These are phyloP conservation scores for Anas flavirostris DNA, from an alignment of 2,797 vertebrate species.

Conservation along the genomic window DNA sequence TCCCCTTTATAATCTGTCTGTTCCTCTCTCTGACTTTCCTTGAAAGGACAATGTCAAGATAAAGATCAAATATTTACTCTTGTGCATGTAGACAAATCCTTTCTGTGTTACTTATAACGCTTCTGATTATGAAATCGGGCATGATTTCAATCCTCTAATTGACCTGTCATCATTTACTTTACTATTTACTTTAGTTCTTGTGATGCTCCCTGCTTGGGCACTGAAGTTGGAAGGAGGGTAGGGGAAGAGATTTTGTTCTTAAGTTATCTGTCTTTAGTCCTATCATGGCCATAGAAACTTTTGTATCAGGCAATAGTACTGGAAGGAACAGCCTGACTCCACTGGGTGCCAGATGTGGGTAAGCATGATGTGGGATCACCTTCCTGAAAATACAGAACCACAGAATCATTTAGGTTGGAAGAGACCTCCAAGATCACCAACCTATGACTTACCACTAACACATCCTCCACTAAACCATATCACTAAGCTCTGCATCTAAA, in stretches of 20 bases:
- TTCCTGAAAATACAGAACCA: background rate
- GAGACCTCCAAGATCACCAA: too few species aligned
- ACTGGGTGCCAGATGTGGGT: background rate
- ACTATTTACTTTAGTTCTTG: constrained; percentile 27
- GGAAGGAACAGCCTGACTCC: background rate
- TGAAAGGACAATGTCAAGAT: constrained; percentile 64
- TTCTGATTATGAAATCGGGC: constrained; percentile 23
- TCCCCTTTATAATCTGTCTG: background rate
- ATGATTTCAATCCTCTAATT: constrained; percentile 48
- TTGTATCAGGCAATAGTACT: background rate
- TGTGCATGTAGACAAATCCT: constrained; percentile 27
- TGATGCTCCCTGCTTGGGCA: background rate
- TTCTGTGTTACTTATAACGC: constrained; percentile 32
- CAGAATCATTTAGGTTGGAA: too few species aligned
- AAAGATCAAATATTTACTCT: constrained; percentile 68
- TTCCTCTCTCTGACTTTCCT: constrained; percentile 48
- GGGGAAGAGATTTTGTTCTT: background rate
- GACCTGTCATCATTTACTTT: constrained; percentile 19
- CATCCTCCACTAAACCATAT: too few species aligned
- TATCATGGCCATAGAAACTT: background rate
- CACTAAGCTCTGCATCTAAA: too few species aligned
- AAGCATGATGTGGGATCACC: background rate
- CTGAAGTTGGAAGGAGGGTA: background rate
- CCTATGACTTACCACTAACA: too few species aligned
- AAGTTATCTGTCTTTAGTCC: background rate